Conservation (phyloP, 2,888 invertebrate species). For the Neoascia interrupta region DNA sequence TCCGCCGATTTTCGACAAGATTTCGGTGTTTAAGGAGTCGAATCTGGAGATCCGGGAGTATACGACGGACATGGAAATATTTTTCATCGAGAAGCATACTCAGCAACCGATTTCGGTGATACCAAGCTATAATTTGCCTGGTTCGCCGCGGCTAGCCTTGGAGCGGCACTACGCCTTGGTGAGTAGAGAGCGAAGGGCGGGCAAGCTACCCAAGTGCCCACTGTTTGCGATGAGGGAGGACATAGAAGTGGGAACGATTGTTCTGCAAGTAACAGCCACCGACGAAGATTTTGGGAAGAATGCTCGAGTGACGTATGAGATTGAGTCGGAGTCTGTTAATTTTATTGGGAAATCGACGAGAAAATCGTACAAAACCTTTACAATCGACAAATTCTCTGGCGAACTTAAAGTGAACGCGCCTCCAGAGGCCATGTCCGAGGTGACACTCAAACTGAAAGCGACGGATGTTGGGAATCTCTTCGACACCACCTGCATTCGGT, state of each 20-base stretch:
- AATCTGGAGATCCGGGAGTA: constrained; percentile 84
- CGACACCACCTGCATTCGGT: constrained; percentile 85
- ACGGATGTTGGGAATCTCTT: constrained; percentile 87
- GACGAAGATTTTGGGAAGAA: constrained; percentile 88
- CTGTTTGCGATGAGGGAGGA: constrained; percentile 87
- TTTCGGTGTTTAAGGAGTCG: constrained; percentile 85
- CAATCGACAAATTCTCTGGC: constrained; percentile 87
- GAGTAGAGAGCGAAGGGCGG: constrained; percentile 62
- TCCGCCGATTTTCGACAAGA: constrained; percentile 85
- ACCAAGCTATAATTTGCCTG: constrained; percentile 74
- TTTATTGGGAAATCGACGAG: constrained; percentile 80
- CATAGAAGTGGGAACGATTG: constrained; percentile 84
- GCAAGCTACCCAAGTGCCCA: constrained; percentile 80
- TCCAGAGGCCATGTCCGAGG: constrained; percentile 87
- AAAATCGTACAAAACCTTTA: constrained; percentile 81
- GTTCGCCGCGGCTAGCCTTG: constrained; percentile 75
- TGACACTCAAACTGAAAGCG: constrained; percentile 87
- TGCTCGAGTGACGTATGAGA: constrained; percentile 86
- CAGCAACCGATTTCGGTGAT: constrained; percentile 68
- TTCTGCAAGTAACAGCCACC: constrained; percentile 85
- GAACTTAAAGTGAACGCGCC: constrained; percentile 87
- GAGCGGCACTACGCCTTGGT: constrained; percentile 45
- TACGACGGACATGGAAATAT: constrained; percentile 81
- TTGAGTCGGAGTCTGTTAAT: constrained; percentile 85
- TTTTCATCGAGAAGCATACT: constrained; percentile 77